Base-by-base conservation (phyloP, 2,888 invertebrate genomes). In the Trichopoda pennipes region DNA sequence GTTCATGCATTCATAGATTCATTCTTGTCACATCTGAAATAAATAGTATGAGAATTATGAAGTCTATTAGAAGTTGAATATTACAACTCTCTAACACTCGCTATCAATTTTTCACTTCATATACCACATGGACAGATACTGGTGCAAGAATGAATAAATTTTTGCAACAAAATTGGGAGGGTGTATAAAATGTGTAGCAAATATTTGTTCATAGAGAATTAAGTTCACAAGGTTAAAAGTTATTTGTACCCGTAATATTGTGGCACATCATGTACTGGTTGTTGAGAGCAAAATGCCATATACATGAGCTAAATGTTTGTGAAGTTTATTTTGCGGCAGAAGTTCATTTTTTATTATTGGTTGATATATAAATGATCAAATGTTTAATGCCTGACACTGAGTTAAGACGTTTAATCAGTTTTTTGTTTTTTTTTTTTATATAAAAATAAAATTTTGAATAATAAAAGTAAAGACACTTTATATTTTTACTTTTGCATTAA, bases 331-430 rank as follows among this genome's bases (percentile, higher is more conserved):
- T 76, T 47, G 28, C 16, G 23, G 60, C 35, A 44, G 49, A 23
- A 56, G 51, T 44, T 35, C 10, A 28, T 17, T 17, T 12, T 14
- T 80, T 70, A 42, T 19, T 69, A 42, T 58, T 51, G 19, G 44
- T 58, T 70, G 32, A 35, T 16, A n/a, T 47, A 64, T 60, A 66
- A 79, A 72, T 72, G 61, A 79, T 76, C 72, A 79, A 76, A 72
- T 79, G 51, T 75, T 63, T 73, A 61, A 79, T 82, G 79, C 82
- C 75, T 79, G 82, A 82, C 75, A 82, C 76, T 82, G 79, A 72
- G 55, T 74, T 74, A 80, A 68, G 79, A 80, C 68, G 68, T 68
- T 12, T 14, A 80, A 80, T 80, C 68, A 55, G 74, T 73, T 32
- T 44, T 28, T 51, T 3, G 28, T 28, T 28, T 28, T 28, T 28